Percentiles rank a stretch among this genome's conserved stretches.
Conservation (phyloP, 2,888 invertebrate genomes). For the Cephonodes hylas region DNA sequence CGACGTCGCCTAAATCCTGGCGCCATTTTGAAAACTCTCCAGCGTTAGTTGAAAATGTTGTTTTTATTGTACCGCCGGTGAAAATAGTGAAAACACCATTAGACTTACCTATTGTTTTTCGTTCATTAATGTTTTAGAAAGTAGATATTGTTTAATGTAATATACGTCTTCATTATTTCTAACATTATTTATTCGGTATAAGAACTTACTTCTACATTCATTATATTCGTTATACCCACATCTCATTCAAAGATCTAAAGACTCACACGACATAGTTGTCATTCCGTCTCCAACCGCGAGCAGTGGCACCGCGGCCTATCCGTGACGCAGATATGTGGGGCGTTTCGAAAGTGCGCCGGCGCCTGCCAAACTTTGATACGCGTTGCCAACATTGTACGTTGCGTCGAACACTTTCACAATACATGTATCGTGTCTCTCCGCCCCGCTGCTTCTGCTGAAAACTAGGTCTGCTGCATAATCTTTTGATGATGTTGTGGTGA, state of each 20-base stretch:
- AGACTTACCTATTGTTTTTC: too few relatives aligned
- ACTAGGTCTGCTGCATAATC: conserved; percentile 10
- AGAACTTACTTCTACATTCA: too few relatives aligned
- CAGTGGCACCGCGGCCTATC: background rate
- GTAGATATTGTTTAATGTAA: too few relatives aligned
- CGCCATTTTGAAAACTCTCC: background rate
- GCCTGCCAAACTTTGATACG: conserved; percentile 67
- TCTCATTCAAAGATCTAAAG: too few relatives aligned
- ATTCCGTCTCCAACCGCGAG: background rate
- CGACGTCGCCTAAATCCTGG: background rate
- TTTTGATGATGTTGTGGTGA: background rate
- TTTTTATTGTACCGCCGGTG: too few relatives aligned
- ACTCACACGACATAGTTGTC: background rate
- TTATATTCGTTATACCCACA: too few relatives aligned
- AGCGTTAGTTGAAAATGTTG: too few relatives aligned
- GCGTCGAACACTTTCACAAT: conserved; percentile 53
- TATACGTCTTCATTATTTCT: too few relatives aligned
- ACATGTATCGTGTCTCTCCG: conserved; percentile 23
- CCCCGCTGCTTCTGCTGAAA: conserved; percentile 10
- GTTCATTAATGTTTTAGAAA: too few relatives aligned
- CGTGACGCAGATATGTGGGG: conserved; percentile 39
- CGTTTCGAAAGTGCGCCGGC: conserved; percentile 61
- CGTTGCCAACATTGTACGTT: conserved; percentile 54
- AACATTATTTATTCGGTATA: background rate
- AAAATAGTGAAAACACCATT: too few relatives aligned